phyloP scores from a whole-genome alignment of 2,797 vertebrate genomes.

The Remorina albescens region DNA sequence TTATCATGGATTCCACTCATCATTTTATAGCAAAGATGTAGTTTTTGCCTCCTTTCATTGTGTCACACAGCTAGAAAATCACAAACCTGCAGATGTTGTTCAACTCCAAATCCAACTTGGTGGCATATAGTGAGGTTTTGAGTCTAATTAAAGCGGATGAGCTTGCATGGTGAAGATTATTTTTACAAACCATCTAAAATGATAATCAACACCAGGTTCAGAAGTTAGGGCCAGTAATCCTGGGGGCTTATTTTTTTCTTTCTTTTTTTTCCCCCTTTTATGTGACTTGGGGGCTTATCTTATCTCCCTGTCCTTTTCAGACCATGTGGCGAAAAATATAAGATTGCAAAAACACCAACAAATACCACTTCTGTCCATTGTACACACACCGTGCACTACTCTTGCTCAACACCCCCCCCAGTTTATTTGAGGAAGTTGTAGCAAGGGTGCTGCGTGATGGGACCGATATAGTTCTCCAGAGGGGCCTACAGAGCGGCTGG shows the following conservation, averaged over 20 bases:
- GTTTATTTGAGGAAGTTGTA: constrained; percentile 75
- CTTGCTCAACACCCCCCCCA: constrained; percentile 34
- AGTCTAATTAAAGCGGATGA: neutral
- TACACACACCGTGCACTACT: constrained; percentile 49
- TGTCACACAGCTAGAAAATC: neutral
- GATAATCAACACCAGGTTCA: neutral
- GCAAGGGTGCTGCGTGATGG: constrained; percentile 57
- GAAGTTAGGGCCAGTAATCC: neutral
- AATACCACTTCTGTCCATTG: constrained; percentile 20
- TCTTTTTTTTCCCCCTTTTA: too few species aligned
- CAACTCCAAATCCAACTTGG: neutral
- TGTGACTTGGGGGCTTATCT: constrained; percentile 4
- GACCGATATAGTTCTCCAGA: constrained; percentile 69
- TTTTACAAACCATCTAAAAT: neutral
- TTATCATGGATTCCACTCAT: neutral
- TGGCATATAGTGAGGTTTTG: neutral
- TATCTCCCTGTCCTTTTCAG: neutral
- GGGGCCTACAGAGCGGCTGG: constrained; percentile 42
- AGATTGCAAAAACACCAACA: constrained; percentile 16
- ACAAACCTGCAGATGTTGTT: constrained; percentile 1
- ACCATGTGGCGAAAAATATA: constrained; percentile 10
- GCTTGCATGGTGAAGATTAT: neutral
- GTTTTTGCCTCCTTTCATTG: neutral
- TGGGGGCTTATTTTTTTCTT: constrained; percentile 1
- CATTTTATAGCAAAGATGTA: neutral